Conservation (phyloP, 2,888 invertebrate genomes). For the Fabriciana adippe region DNA sequence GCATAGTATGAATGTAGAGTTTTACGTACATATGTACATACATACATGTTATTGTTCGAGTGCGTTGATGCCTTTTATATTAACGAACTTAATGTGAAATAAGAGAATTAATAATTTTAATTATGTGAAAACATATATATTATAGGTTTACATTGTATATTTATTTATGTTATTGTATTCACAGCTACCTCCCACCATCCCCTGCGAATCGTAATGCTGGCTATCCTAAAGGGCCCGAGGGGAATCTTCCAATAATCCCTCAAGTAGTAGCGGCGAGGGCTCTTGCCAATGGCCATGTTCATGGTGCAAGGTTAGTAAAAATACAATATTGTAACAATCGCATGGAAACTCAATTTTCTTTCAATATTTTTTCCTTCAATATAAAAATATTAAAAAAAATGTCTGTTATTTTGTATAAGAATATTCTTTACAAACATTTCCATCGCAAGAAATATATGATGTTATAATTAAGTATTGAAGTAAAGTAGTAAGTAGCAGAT, state of each 20-base stretch:
- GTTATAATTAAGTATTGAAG: no score
- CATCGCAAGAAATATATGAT: no score
- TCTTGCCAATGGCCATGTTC: constrained; percentile 47
- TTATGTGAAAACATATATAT: background rate
- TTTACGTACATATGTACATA: background rate
- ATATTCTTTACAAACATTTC: no score
- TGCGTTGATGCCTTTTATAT: constrained; percentile 14
- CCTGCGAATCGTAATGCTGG: constrained; percentile 50
- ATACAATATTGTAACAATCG: no score
- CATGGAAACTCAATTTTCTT: no score
- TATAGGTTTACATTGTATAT: background rate
- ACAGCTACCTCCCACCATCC: constrained; percentile 70
- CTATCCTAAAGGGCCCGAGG: constrained; percentile 52
- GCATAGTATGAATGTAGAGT: no score
- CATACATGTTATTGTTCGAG: constrained; percentile 3
- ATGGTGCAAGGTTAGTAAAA: constrained; percentile 57
- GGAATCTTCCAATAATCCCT: constrained; percentile 46
- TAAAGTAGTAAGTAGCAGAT: no score
- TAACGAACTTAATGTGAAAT: background rate
- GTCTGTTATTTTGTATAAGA: no score
- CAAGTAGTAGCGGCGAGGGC: constrained; percentile 65
- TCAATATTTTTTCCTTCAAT: no score
- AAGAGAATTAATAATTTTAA: background rate
- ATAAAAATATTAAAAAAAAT: no score
- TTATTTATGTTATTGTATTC: constrained; percentile 34